A percentile compares a stretch with the other conserved stretches of the same genome.
Conservation (phyloP, 30 jellyfish, hydroid and myxozoan species). For the Haliclystus octoradiatus region DNA sequence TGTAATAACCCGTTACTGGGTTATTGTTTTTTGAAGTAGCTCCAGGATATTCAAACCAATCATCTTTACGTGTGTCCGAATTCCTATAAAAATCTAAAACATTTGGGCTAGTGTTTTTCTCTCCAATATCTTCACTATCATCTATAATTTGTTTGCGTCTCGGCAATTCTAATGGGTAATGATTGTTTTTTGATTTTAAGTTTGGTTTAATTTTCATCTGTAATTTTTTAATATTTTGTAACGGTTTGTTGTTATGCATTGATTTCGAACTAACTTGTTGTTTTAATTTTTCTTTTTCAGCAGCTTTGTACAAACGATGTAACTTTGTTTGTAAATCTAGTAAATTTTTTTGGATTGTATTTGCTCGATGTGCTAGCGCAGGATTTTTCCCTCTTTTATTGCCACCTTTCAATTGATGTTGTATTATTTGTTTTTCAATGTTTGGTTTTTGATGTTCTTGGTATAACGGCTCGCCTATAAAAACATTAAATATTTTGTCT, state of each 20-base stretch:
- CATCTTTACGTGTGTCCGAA: conserved; percentile 41
- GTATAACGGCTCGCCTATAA: too few relatives aligned
- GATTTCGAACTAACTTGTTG: not conserved
- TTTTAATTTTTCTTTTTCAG: not conserved
- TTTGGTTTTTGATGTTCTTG: too few relatives aligned
- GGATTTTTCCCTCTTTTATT: too few relatives aligned
- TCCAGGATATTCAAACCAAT: conserved; percentile 54
- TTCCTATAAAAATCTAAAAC: conserved; percentile 27
- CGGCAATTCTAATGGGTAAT: not conserved
- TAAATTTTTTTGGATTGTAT: not conserved
- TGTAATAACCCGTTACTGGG: not conserved
- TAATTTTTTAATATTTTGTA: too few relatives aligned
- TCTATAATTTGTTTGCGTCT: not conserved
- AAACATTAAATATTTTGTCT: too few relatives aligned
- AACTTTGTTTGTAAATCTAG: not conserved
- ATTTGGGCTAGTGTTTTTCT: conserved; percentile 41
- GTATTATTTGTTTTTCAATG: too few relatives aligned
- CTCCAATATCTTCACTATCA: conserved; percentile 37
- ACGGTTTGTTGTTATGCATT: not conserved
- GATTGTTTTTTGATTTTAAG: not conserved
- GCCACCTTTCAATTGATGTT: too few relatives aligned
- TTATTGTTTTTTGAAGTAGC: not conserved
- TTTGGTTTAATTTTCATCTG: too few relatives aligned
- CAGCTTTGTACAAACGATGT: not conserved
- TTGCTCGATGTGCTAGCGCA: too few relatives aligned